Base-by-base conservation (phyloP, 2,888 invertebrate genomes). In the Polyploca ridens region DNA sequence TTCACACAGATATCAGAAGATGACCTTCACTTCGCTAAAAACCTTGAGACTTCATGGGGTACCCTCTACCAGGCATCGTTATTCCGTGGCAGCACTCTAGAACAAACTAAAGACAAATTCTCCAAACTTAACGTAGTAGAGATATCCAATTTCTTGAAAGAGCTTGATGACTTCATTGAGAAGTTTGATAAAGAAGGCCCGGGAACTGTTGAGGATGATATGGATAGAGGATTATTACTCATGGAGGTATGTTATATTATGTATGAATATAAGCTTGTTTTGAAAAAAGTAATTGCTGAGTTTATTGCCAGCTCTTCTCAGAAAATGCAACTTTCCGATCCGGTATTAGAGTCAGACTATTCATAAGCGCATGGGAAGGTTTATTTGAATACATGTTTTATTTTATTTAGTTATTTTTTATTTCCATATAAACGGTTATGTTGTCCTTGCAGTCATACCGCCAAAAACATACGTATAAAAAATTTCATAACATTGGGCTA, bases 81-180 rank as follows among this genome's bases (percentile, higher is more conserved):
- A 7, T 97, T 96, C 87, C 94, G 97, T 64, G 95, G 95, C 13
- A 95, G 95, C 68, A 96, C 96, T 2, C 87, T 97, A 49, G 96
- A 97, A 79, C 95, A 96, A 64, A 97, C 98, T n/a, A 98, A 98
- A 83, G 96, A 96, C 64, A 96, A 97, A 79, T 99, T 98, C 90
- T 97, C 97, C 11, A 96, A 96, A 80, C 94, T 98, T 78, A 98
- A 97, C 46, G 94, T 96, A 63, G 91, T 95, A 0, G 96, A 98
- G 86, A 98, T 98, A 67, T 91, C 94, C 0, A 95, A 95, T 33
- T 98, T 97, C 88, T 88, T 95, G 49, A 87, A 94, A 49, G 94
- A 96, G 64, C 77, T 96, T 5, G 94, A 94, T 35, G 94, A 95
- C 0, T 98, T 98, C 85, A 95, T 97, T 0, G 95, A 96, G 73